phyloP scores from a whole-genome alignment of 2,113 vertebrate genomes.

The Delphinapterus leucas region DNA sequence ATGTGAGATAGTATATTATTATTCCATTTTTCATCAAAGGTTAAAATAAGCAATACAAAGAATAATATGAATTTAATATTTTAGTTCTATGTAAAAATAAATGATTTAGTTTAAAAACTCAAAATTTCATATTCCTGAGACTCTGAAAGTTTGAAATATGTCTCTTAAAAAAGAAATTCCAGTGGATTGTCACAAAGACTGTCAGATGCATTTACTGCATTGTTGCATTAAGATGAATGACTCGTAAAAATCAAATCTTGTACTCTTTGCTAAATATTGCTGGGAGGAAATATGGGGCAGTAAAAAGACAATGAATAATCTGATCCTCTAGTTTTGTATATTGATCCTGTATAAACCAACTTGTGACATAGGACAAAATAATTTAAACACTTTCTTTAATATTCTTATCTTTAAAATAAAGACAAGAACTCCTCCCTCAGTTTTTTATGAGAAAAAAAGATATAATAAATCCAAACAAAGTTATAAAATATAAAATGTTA shows the following conservation, averaged over 20 bases:
- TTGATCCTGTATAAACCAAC: not conserved
- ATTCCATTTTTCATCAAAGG: not conserved
- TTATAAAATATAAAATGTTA: not conserved
- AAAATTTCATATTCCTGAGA: not conserved
- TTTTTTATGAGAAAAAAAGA: not conserved
- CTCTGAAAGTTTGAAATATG: not conserved
- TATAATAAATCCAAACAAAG: not conserved
- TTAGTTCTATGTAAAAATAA: conserved; percentile 6
- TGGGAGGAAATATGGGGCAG: not conserved
- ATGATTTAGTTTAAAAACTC: not conserved
- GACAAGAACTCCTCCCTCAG: not conserved
- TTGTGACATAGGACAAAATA: not conserved
- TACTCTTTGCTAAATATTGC: not conserved
- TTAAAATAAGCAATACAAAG: not conserved
- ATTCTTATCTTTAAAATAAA: not conserved
- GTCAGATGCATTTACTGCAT: not conserved
- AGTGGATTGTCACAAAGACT: not conserved
- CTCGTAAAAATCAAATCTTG: not conserved
- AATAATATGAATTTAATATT: not conserved
- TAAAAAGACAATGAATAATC: not conserved
- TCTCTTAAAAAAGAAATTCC: not conserved
- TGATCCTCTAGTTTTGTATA: not conserved
- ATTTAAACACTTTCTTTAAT: not conserved
- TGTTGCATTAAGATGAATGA: not conserved
- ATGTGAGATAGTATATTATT: not conserved